These are phyloP conservation scores for Alouatta palliata DNA, from an alignment of 2,113 vertebrate species.

Conservation along the genomic window DNA sequence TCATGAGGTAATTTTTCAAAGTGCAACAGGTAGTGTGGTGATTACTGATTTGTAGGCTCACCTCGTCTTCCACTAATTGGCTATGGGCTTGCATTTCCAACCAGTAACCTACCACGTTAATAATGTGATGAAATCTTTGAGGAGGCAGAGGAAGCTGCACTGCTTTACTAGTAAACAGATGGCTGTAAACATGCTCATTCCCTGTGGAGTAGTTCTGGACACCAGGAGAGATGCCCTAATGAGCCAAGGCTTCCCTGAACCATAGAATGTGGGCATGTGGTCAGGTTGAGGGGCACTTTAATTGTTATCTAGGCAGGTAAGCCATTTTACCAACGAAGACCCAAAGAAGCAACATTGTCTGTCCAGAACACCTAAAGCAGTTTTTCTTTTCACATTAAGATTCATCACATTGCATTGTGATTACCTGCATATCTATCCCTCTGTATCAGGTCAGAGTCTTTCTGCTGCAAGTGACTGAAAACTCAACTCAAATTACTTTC, in stretches of 20 bases:
- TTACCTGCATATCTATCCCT: neutral
- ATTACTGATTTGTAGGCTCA: slow-evolving; percentile 68
- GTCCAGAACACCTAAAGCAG: neutral
- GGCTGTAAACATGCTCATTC: neutral
- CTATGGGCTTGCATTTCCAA: slow-evolving; percentile 62
- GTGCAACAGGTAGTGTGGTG: slow-evolving; percentile 65
- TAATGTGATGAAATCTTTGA: slow-evolving; percentile 63
- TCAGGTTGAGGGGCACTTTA: neutral
- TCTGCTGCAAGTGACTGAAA: neutral
- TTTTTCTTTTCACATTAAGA: slow-evolving; percentile 1
- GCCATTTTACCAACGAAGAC: neutral
- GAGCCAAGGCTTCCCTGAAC: neutral
- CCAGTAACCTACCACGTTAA: slow-evolving; percentile 59
- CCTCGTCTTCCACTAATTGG: slow-evolving; percentile 69
- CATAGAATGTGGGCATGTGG: too few relatives aligned
- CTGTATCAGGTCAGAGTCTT: neutral
- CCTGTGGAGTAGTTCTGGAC: neutral
- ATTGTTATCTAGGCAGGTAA: neutral
- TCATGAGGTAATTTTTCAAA: slow-evolving; percentile 81
- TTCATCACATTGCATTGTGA: neutral
- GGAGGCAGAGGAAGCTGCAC: slow-evolving; percentile 45
- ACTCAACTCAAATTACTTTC: neutral
- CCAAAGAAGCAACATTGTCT: neutral
- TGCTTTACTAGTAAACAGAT: neutral
- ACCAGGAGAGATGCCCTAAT: neutral